Evolutionary conservation across 2,888 invertebrate genomes (phyloP).

Genomic region (Nymphalis polychloros): DNA sequence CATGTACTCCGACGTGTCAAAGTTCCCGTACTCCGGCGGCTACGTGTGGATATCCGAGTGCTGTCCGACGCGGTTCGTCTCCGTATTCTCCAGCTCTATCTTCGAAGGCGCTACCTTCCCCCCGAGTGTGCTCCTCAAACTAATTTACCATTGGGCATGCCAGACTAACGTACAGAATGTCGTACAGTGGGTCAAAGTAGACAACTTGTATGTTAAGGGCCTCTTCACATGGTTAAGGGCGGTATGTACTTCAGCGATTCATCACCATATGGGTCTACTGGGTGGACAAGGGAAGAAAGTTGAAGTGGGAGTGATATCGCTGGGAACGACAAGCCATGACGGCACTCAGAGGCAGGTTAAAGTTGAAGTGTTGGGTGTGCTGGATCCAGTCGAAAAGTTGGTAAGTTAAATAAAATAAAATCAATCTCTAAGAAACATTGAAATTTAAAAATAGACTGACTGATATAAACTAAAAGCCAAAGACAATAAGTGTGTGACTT

Average conservation of each 20-base stretch:
- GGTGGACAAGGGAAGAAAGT: conserved; percentile 88
- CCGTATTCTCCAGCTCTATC: conserved; percentile 92
- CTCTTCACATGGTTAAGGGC: conserved; percentile 85
- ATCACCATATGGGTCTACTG: conserved; percentile 87
- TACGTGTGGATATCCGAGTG: conserved; percentile 96
- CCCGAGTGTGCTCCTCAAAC: conserved; percentile 90
- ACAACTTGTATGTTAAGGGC: conserved; percentile 80
- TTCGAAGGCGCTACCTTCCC: conserved; percentile 93
- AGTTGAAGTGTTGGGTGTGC: conserved; percentile 92
- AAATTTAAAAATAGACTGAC: too few species aligned
- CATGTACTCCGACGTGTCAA: conserved; percentile 92
- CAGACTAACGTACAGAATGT: conserved; percentile 95
- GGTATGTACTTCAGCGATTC: conserved; percentile 89
- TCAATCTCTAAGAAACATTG: neutral
- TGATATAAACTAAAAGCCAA: too few species aligned
- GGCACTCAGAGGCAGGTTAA: conserved; percentile 90
- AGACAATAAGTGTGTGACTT: too few species aligned
- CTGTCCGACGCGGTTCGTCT: conserved; percentile 91
- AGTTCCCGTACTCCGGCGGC: conserved; percentile 93
- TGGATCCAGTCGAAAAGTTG: conserved; percentile 87
- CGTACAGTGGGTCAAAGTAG: conserved; percentile 91
- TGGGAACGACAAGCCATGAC: conserved; percentile 92
- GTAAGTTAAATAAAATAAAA: conserved; percentile 55
- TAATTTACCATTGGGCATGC: conserved; percentile 95
- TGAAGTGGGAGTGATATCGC: conserved; percentile 92